Conservation (phyloP, 2,888 invertebrate genomes). For the Apamea anceps region DNA sequence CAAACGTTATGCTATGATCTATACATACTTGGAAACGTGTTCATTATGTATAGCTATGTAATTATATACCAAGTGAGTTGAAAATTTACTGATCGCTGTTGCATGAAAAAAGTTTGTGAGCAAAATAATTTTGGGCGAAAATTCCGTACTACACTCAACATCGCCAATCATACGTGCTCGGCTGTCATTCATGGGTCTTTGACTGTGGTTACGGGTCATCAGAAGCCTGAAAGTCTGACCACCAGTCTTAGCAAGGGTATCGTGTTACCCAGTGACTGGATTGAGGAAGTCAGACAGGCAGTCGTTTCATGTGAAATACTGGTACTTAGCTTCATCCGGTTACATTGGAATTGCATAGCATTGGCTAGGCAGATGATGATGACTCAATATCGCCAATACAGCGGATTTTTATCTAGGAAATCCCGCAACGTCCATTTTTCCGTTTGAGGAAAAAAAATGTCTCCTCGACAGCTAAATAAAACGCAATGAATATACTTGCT, state of each 20-base stretch:
- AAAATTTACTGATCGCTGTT: neutral
- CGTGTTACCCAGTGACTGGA: neutral
- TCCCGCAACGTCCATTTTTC: neutral
- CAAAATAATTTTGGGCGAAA: too few species aligned
- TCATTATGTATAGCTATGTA: neutral
- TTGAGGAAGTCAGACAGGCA: neutral
- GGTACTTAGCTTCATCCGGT: neutral
- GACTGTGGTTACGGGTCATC: neutral
- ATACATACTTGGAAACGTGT: neutral
- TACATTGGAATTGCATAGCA: neutral
- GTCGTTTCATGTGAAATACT: neutral
- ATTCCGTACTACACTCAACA: too few species aligned
- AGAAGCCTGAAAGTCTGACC: neutral
- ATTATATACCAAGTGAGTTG: neutral
- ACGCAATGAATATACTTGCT: too few species aligned
- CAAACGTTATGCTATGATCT: conserved; percentile 21
- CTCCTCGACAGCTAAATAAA: neutral
- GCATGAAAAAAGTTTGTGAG: neutral
- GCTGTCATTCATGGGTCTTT: neutral
- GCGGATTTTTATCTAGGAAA: neutral
- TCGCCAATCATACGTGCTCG: neutral
- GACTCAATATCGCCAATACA: neutral
- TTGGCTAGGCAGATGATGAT: neutral
- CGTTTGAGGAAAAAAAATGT: neutral
- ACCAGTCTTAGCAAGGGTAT: neutral